Percentiles rank a stretch among this genome's conserved stretches.
phyloP scores from a whole-genome alignment of 2,797 vertebrate species.

The Poecilia picta region DNA sequence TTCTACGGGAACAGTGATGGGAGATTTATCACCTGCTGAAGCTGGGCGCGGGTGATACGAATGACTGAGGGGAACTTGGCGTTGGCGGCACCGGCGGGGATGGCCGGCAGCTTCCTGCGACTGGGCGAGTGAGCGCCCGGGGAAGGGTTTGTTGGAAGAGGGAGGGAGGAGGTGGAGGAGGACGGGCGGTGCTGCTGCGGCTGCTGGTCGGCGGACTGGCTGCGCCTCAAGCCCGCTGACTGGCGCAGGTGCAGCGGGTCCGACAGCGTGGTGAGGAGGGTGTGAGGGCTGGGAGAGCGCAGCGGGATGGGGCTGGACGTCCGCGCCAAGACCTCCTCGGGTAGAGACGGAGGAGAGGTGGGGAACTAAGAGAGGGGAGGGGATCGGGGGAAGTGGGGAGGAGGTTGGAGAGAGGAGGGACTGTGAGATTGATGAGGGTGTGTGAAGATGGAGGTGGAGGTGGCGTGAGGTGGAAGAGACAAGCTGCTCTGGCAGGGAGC shows the following conservation, averaged over 20 bases:
- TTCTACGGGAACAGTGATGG: constrained; percentile 31
- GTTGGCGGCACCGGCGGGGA: constrained; percentile 86
- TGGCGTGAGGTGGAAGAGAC: constrained; percentile 18
- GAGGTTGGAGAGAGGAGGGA: constrained; percentile 77
- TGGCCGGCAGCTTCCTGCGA: constrained; percentile 89
- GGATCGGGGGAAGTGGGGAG: constrained; percentile 41
- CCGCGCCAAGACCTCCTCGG: constrained; percentile 82
- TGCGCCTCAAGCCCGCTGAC: constrained; percentile 83
- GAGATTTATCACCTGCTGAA: constrained; percentile 89
- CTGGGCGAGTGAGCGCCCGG: constrained; percentile 79
- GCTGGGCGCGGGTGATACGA: constrained; percentile 92
- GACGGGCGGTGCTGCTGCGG: constrained; percentile 67
- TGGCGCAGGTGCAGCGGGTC: constrained; percentile 86
- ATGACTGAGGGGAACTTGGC: constrained; percentile 91
- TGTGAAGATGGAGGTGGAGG: constrained; percentile 40
- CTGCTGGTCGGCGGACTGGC: constrained; percentile 86
- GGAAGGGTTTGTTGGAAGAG: constrained; percentile 63
- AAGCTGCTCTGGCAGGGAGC: constrained; percentile 15
- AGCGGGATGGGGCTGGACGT: constrained; percentile 86
- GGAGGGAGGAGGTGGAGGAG: constrained; percentile 76
- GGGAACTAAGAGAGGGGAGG: constrained; percentile 84
- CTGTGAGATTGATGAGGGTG: constrained; percentile 81
- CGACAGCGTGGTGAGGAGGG: constrained; percentile 83
- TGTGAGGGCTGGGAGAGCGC: constrained; percentile 88
- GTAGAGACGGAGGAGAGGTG: constrained; percentile 90